phyloP scores from a whole-genome alignment of 2,888 invertebrate species.

The Lordiphosa fenestrarum region DNA sequence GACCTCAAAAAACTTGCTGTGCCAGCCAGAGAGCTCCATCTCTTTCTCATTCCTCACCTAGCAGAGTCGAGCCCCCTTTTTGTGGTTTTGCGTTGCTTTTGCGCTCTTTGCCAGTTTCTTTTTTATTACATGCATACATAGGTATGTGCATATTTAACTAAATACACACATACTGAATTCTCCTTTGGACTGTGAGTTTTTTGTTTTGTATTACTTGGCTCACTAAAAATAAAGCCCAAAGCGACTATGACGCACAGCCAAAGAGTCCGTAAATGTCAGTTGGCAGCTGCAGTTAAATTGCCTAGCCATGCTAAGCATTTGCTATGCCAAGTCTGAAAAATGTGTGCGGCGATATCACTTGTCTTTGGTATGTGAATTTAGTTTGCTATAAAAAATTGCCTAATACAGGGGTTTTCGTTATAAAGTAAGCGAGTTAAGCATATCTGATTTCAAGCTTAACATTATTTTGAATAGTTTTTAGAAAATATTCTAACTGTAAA shows the following conservation, averaged over 20 bases:
- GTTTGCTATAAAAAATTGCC: no score
- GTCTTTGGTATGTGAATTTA: background rate
- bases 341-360: background rate
- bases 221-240: slow-evolving; percentile 20
- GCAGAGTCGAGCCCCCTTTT: slow-evolving; percentile 61
- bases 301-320: slow-evolving; percentile 1
- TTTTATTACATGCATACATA: slow-evolving; percentile 1
- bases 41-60: background rate
- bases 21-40: slow-evolving; percentile 4
- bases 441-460: no score
- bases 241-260: slow-evolving; percentile 24
- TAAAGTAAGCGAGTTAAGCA: no score
- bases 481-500: no score
- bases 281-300: slow-evolving; percentile 20
- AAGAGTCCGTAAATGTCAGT: slow-evolving; percentile 10
- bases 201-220: slow-evolving; percentile 13
- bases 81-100: slow-evolving; percentile 22
- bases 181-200: slow-evolving; percentile 8
- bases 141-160: slow-evolving; percentile 2
- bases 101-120: slow-evolving; percentile 20
- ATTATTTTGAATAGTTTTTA: no score
- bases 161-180: background rate
- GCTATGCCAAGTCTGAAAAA: background rate
- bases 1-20: slow-evolving; percentile 32
- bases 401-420: no score